These are phyloP conservation scores for Pollicipes pollicipes DNA, from an alignment of 1,140 invertebrate genomes.

Conservation along the genomic window DNA sequence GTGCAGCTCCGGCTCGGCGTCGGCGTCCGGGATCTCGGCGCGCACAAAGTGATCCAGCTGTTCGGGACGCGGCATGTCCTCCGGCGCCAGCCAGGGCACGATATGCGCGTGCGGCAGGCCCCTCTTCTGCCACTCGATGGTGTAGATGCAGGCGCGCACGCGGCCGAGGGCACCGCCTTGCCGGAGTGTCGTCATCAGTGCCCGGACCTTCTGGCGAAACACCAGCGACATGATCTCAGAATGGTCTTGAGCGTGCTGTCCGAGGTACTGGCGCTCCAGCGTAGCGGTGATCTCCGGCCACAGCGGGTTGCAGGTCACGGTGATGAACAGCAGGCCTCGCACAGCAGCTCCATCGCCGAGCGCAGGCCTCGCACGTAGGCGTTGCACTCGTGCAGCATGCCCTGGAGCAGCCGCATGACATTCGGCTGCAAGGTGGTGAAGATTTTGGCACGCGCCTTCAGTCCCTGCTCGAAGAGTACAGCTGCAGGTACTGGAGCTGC, in stretches of 20 bases:
- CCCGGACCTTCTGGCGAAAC: constrained; percentile 13
- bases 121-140: constrained; percentile 29
- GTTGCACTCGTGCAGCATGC: constrained; percentile 25
- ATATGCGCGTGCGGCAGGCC: constrained; percentile 29
- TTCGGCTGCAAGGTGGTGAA: constrained; percentile 8
- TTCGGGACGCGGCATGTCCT: constrained; percentile 17
- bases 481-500: too few relatives aligned
- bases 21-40: constrained; percentile 22
- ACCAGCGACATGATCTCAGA: constrained; percentile 16
- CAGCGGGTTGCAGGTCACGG: constrained; percentile 27
- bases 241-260: constrained; percentile 15
- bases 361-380: constrained; percentile 24
- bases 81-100: constrained; percentile 18
- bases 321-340: constrained; percentile 29
- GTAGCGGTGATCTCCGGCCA: constrained; percentile 24
- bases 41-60: constrained; percentile 19
- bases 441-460: too few relatives aligned
- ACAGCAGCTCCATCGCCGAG: constrained; percentile 23
- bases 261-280: constrained; percentile 9
- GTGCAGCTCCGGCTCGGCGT: constrained; percentile 14
- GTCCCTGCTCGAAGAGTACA: too few relatives aligned
- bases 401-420: constrained; percentile 21
- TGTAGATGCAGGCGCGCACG: constrained; percentile 18
- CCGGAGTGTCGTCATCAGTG: constrained; percentile 14
- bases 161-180: constrained; percentile 16